phyloP scores from a whole-genome alignment of 2,888 invertebrate species.

The Eulithis prunata region DNA sequence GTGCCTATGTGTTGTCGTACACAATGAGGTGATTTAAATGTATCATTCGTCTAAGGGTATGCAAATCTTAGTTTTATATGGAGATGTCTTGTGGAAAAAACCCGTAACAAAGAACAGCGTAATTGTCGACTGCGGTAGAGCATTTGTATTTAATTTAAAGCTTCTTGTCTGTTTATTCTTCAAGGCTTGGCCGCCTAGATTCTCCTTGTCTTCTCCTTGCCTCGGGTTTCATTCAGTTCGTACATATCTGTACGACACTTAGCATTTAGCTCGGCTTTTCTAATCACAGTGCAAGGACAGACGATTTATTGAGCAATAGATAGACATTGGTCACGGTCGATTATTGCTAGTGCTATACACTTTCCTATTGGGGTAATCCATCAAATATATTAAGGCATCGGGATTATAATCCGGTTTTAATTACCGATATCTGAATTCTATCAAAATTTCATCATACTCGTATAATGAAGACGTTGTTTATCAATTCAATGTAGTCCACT shows the following conservation, averaged over 20 bases:
- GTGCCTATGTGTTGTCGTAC: background rate
- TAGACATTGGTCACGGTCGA: slow-evolving; percentile 14
- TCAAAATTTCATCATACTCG: too few relatives aligned
- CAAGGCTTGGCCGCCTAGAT: too few relatives aligned
- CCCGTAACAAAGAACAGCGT: background rate
- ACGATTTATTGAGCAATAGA: slow-evolving; percentile 26
- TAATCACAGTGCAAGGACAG: slow-evolving; percentile 21
- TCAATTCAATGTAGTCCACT: too few relatives aligned
- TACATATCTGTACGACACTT: slow-evolving; percentile 2
- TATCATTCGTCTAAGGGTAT: slow-evolving; percentile 16
- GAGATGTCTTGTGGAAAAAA: background rate
- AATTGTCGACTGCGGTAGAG: background rate
- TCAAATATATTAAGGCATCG: background rate
- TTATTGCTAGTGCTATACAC: background rate
- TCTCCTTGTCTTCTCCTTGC: too few relatives aligned
- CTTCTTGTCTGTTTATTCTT: too few relatives aligned
- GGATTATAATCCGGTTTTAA: too few relatives aligned
- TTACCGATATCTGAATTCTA: too few relatives aligned
- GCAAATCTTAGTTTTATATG: slow-evolving; percentile 1
- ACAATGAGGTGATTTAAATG: slow-evolving; percentile 28
- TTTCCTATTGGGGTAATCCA: background rate
- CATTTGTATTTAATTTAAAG: background rate
- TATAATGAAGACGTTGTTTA: too few relatives aligned
- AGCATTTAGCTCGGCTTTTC: slow-evolving; percentile 12
- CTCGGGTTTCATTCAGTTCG: too few relatives aligned